Evolutionary conservation across 2,888 invertebrate species (phyloP).

Genomic region (Tiphia femorata): DNA sequence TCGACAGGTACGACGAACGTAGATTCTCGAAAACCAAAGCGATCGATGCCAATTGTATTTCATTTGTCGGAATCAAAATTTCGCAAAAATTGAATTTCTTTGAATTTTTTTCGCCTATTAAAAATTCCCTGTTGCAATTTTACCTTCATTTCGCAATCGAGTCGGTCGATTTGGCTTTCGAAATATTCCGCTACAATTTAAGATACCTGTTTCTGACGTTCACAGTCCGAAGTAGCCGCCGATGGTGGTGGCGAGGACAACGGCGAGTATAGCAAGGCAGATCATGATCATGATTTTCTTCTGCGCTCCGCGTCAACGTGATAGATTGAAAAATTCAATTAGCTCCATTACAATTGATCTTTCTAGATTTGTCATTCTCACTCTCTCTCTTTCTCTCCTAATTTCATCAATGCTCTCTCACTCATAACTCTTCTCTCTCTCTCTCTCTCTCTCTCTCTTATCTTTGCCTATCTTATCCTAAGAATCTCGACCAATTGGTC

Average conservation of each 20-base stretch:
- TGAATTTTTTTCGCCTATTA: too few relatives aligned
- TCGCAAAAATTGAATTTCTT: too few relatives aligned
- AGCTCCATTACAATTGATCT: conserved; percentile 25
- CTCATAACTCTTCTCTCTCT: not conserved
- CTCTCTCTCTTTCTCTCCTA: not conserved
- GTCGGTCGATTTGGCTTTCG: too few relatives aligned
- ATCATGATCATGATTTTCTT: conserved; percentile 95
- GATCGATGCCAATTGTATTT: too few relatives aligned
- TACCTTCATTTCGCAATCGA: too few relatives aligned
- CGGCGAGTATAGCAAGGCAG: conserved; percentile 85
- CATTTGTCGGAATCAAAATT: too few relatives aligned
- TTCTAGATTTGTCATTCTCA: not conserved
- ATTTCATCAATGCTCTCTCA: not conserved
- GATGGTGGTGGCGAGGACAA: conserved; percentile 78
- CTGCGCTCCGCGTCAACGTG: conserved; percentile 73
- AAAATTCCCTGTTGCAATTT: too few relatives aligned
- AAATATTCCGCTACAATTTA: too few relatives aligned
- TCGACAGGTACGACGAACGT: too few relatives aligned
- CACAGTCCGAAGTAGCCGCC: conserved; percentile 76
- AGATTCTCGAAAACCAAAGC: too few relatives aligned
- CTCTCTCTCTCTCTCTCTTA: not conserved
- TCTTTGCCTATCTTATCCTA: too few relatives aligned
- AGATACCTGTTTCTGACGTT: conserved; percentile 58
- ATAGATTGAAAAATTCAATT: conserved; percentile 35
- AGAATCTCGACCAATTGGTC: too few relatives aligned